These are phyloP conservation scores for Elgonia sp. DNA, from an alignment of 2,888 invertebrate species.

Conservation along the genomic window DNA sequence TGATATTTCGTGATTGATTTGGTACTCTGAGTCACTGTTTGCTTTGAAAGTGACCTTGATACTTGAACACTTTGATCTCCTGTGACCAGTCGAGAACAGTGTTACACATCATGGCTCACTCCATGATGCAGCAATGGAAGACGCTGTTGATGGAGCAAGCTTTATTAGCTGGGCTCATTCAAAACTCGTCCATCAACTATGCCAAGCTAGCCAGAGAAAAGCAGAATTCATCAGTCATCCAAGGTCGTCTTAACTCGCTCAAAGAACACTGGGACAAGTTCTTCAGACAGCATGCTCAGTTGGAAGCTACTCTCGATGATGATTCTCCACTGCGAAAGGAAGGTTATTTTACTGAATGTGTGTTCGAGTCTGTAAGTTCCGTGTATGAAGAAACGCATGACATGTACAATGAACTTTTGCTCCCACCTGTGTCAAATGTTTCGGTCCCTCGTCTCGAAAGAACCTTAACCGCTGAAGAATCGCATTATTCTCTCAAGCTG, in stretches of 20 bases:
- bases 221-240: not conserved
- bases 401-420: conserved; percentile 26
- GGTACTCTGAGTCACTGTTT: too few species aligned
- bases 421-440: too few species aligned
- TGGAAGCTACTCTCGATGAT: not conserved
- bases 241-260: not conserved
- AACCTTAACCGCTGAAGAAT: not conserved
- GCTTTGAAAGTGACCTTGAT: too few species aligned
- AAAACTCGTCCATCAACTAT: not conserved
- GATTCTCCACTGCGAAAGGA: not conserved
- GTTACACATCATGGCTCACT: too few species aligned
- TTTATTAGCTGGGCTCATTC: not conserved
- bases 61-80: too few species aligned
- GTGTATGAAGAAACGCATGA: not conserved
- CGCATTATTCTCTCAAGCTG: not conserved
- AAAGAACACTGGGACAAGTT: conserved; percentile 12
- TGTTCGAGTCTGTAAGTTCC: not conserved
- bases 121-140: too few species aligned
- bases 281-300: not conserved
- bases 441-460: not conserved
- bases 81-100: too few species aligned
- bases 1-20: too few species aligned
- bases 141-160: not conserved
- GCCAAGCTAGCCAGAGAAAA: not conserved
- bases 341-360: not conserved